A percentile compares a stretch with the other conserved stretches of the same genome.
phyloP scores from a whole-genome alignment of 2,888 invertebrate genomes.

The Gerris lacustris region DNA sequence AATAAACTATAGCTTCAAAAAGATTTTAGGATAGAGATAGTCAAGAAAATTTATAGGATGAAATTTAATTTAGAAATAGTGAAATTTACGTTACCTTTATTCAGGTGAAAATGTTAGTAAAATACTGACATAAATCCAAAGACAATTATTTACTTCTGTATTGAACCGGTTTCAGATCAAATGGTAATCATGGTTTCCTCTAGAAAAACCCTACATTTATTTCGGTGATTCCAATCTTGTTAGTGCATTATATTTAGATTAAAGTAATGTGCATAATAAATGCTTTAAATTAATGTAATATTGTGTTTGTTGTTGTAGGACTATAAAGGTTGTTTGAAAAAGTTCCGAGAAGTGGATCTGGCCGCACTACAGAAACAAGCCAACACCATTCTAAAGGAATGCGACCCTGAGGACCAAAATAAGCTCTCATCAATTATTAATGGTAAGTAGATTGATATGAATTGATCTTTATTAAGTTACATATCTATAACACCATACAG shows the following conservation, averaged over 20 bases:
- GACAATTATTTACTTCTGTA: too few species aligned
- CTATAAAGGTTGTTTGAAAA: conserved; percentile 61
- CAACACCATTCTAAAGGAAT: conserved; percentile 64
- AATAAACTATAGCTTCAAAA: too few species aligned
- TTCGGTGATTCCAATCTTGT: too few species aligned
- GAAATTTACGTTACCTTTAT: too few species aligned
- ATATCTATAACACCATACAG: not conserved
- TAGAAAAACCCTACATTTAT: too few species aligned
- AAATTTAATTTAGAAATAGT: too few species aligned
- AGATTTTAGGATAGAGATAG: too few species aligned
- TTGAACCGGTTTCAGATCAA: too few species aligned
- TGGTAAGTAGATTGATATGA: conserved; percentile 25
- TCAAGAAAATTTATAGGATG: too few species aligned
- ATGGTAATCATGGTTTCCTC: too few species aligned
- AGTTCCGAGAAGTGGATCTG: conserved; percentile 61
- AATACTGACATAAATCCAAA: too few species aligned
- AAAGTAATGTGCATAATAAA: not conserved
- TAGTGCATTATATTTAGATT: not conserved
- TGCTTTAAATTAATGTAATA: not conserved
- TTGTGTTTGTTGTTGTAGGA: conserved; percentile 36
- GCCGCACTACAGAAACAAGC: conserved; percentile 65
- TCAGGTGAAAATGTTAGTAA: too few species aligned
- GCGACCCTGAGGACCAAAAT: conserved; percentile 47
- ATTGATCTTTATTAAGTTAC: not conserved
- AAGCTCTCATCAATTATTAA: conserved; percentile 33